Conservation (phyloP, 2,888 invertebrate species). For the Ariolimax columbianus region DNA sequence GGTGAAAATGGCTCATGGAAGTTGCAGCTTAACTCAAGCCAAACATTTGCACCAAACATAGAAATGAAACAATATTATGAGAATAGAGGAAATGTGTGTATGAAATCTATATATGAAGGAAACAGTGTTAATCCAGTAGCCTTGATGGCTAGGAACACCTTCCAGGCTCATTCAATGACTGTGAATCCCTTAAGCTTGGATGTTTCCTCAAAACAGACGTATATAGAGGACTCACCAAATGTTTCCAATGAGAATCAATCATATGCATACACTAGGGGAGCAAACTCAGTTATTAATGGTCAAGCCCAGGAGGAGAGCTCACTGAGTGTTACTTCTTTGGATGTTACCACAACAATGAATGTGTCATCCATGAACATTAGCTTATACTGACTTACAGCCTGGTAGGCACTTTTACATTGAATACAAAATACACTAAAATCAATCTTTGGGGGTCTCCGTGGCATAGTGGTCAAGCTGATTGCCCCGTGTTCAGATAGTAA, state of each 20-base stretch:
- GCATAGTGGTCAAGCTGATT: too few relatives aligned
- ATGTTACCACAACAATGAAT: constrained; percentile 30
- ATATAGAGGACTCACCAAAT: not conserved
- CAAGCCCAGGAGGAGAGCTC: constrained; percentile 12
- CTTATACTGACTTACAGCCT: not conserved
- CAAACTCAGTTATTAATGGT: not conserved
- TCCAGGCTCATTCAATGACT: constrained; percentile 8
- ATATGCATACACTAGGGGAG: not conserved
- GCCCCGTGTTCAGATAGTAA: too few relatives aligned
- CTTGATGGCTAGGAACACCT: not conserved
- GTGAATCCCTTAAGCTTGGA: not conserved
- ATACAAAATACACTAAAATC: too few relatives aligned
- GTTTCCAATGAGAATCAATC: not conserved
- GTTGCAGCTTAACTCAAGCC: not conserved
- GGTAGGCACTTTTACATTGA: too few relatives aligned
- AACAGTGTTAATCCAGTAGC: not conserved
- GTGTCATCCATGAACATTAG: constrained; percentile 32
- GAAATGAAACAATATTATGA: constrained; percentile 3
- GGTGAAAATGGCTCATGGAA: not conserved
- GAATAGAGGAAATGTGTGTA: not conserved
- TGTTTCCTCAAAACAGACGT: constrained; percentile 3
- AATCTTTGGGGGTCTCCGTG: too few relatives aligned
- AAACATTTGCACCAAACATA: not conserved
- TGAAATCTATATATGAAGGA: constrained; percentile 1
- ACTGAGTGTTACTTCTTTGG: constrained; percentile 28